Percentiles rank a stretch among this genome's conserved stretches.
These are phyloP conservation scores for Andinoacara biseriatus DNA, from an alignment of 2,113 vertebrate genomes.

Conservation along the genomic window DNA sequence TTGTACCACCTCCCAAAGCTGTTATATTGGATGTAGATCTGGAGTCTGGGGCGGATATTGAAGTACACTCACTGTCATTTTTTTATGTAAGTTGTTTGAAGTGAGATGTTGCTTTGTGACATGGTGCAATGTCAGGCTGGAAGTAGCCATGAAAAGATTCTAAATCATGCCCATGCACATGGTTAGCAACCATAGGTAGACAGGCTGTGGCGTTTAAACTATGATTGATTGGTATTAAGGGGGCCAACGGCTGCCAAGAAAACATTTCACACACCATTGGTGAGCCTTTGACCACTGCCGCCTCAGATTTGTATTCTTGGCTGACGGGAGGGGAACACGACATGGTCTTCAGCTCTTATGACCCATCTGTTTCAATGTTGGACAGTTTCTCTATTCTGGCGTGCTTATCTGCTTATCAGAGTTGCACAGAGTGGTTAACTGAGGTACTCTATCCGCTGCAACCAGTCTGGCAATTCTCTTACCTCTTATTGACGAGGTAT, in stretches of 20 bases:
- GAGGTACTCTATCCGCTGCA: not conserved
- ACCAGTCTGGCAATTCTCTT: not conserved
- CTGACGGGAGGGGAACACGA: not conserved
- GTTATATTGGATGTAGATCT: not conserved
- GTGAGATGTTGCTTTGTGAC: not conserved
- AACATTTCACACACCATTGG: not conserved
- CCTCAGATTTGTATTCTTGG: not conserved
- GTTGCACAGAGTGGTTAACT: not conserved
- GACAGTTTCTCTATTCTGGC: not conserved
- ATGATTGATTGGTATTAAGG: slow-evolving; percentile 5
- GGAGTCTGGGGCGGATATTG: not conserved
- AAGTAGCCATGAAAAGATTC: not conserved
- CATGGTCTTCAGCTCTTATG: not conserved
- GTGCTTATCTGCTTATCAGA: not conserved
- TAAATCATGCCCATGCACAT: not conserved
- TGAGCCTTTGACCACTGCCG: not conserved
- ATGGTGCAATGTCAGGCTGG: not conserved
- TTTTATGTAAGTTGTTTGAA: not conserved
- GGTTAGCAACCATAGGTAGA: not conserved
- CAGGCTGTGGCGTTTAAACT: slow-evolving; percentile 1
- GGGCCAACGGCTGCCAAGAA: not conserved
- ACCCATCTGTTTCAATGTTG: slow-evolving; percentile 2
- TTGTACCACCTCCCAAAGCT: not conserved
- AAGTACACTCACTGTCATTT: not conserved
- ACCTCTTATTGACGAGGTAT: not conserved